These are phyloP conservation scores for Luffia ferchaultella DNA, from an alignment of 2,888 invertebrate species.

Conservation along the genomic window DNA sequence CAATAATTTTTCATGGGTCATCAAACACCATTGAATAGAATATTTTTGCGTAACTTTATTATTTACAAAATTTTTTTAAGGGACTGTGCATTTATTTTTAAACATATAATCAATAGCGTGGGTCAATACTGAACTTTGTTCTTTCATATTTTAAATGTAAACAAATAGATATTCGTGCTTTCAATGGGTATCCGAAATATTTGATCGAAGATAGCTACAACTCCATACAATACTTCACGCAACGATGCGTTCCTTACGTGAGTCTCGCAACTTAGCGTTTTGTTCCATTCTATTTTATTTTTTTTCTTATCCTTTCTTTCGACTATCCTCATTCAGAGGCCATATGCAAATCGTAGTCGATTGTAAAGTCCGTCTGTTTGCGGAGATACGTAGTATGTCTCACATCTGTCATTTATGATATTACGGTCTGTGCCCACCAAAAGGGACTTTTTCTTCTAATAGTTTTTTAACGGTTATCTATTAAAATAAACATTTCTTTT, in stretches of 20 bases:
- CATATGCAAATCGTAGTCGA: constrained; percentile 55
- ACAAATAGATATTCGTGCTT: too few relatives aligned
- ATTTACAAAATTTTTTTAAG: too few relatives aligned
- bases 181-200: too few relatives aligned
- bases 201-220: too few relatives aligned
- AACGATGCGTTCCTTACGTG: neutral
- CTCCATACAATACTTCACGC: neutral
- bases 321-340: constrained; percentile 16
- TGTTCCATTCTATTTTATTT: constrained; percentile 21
- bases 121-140: too few relatives aligned
- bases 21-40: too few relatives aligned
- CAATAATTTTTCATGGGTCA: too few relatives aligned
- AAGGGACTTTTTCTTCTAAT: constrained; percentile 13
- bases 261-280: neutral
- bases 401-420: constrained; percentile 60
- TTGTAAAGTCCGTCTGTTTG: constrained; percentile 25
- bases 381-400: constrained; percentile 23
- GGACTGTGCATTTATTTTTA: too few relatives aligned
- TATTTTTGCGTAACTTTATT: too few relatives aligned
- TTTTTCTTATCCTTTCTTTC: constrained; percentile 34
- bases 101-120: too few relatives aligned
- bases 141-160: too few relatives aligned
- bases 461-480: neutral
- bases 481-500: too few relatives aligned
- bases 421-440: constrained; percentile 42